A percentile compares a stretch with the other conserved stretches of the same genome.
Conservation (phyloP, 2,888 invertebrate species). For the Pollenia amentaria region DNA sequence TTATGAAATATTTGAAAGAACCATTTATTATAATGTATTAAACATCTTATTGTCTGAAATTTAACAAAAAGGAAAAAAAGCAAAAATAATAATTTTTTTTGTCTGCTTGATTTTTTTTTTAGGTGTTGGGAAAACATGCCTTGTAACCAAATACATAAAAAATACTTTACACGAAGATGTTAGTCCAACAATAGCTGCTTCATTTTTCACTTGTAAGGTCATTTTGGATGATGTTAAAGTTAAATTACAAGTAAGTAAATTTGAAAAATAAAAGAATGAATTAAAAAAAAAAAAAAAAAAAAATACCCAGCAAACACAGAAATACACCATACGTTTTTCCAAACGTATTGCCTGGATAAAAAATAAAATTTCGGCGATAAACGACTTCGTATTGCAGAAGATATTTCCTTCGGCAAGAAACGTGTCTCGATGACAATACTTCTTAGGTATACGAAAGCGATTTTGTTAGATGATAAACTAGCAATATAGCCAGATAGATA, state of each 20-base stretch:
- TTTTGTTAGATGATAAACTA: too few species aligned
- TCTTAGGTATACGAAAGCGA: too few species aligned
- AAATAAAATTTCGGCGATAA: too few species aligned
- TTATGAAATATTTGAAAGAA: not conserved
- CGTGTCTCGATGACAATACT: too few species aligned
- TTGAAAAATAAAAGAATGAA: not conserved
- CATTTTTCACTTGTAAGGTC: slow-evolving; percentile 94
- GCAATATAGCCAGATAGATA: too few species aligned
- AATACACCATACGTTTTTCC: too few species aligned
- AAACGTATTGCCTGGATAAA: too few species aligned
- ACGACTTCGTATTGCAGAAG: too few species aligned
- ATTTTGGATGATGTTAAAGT: slow-evolving; percentile 89
- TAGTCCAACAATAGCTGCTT: slow-evolving; percentile 94
- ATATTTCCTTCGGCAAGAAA: too few species aligned
- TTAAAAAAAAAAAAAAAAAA: too few species aligned
- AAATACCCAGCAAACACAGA: too few species aligned
- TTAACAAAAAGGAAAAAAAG: not conserved
- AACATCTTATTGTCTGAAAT: slow-evolving; percentile 21
- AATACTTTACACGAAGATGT: slow-evolving; percentile 90
- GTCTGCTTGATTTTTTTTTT: slow-evolving; percentile 78
- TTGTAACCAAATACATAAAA: slow-evolving; percentile 92
- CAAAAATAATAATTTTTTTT: slow-evolving; percentile 22
- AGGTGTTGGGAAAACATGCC: slow-evolving; percentile 96
- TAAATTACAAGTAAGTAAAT: slow-evolving; percentile 89
- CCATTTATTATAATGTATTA: slow-evolving; percentile 11